Base-by-base conservation (phyloP, 2,888 invertebrate genomes). In the Lymantria monacha region DNA sequence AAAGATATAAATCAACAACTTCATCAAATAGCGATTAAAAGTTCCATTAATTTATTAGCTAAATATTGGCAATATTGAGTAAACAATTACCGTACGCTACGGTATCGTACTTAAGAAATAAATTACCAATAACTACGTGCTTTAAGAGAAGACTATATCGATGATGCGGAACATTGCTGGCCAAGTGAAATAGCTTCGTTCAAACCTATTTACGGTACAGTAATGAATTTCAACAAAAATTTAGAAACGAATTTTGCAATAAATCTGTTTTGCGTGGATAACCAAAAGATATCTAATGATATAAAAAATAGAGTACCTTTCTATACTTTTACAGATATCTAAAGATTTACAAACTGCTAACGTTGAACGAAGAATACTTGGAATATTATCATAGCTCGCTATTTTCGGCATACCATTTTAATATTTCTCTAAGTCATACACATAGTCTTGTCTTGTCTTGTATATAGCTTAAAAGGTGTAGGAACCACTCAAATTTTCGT, bases 11-110 rank as follows among this genome's bases (percentile, higher is more conserved):
- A 22, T 22, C 22, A 22, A 3, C 5, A 22, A 22, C 22, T 22
- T 22, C 22, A 22, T 22, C 22, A 5, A 22, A 22, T 22, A 22
- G 3, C 5, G 22, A 22, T 22, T 22, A 22, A 22, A 22, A 22
- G 22, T 22, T 22, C 5, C 5, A 22, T 22, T 3, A 22, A 22
- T 22, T 33, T 33, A 33, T 33, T 33, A 10, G 7, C 33, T 33
- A 33, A 33, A 33, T 22, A 33, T 33, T 33, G 33, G 33, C 33
- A n/a, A 43, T 43, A 55, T 52, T 48, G 41, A 43, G 46, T 46
- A 33, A 54, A 45, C 49, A 43, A 61, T 57, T 59, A 55, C 48
- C 47, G 51, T n/a, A 44, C 45, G 44, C 42, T 12, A 38, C 10
- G 38, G 3, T 38, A 38, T 12, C 7, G n/a, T 49, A 56, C 49